Evolutionary conservation across 2,797 vertebrate species (phyloP).

Genomic region (Malacoctenus gilli): DNA sequence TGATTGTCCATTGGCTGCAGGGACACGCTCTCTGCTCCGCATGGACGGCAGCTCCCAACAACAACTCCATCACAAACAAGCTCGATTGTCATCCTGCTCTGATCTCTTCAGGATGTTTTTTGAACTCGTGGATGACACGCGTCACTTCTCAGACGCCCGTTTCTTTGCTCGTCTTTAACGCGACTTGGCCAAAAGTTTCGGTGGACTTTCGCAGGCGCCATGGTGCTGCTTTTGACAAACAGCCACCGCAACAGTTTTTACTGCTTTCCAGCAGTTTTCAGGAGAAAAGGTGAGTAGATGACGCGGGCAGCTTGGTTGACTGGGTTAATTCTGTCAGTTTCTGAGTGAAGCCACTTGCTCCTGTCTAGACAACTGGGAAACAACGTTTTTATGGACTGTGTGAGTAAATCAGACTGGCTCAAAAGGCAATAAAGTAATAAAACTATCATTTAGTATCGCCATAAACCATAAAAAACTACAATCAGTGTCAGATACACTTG

Average conservation of each 20-base stretch:
- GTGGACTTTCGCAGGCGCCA: conserved; percentile 47
- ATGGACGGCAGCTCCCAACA: conserved; percentile 47
- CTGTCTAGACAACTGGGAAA: too few relatives aligned
- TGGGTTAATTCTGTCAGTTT: conserved; percentile 22
- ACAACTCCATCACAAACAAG: conserved; percentile 62
- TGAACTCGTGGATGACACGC: background rate
- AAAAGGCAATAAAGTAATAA: conserved; percentile 30
- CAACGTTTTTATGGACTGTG: too few relatives aligned
- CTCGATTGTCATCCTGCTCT: conserved; percentile 14
- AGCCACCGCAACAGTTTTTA: conserved; percentile 71
- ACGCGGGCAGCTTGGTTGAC: conserved; percentile 2
- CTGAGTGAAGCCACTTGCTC: conserved; percentile 17
- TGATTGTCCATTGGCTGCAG: conserved; percentile 61
- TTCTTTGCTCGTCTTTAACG: conserved; percentile 12
- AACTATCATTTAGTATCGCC: conserved; percentile 11
- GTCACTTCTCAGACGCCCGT: background rate
- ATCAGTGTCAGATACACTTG: conserved; percentile 1
- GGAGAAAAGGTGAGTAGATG: conserved; percentile 86
- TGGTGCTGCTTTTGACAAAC: conserved; percentile 85
- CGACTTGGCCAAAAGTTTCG: too few relatives aligned
- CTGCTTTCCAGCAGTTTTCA: conserved; percentile 83
- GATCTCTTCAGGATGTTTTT: conserved; percentile 23
- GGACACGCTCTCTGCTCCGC: conserved; percentile 28
- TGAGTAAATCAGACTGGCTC: too few relatives aligned
- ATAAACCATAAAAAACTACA: conserved; percentile 29